Evolutionary conservation across 2,113 vertebrate species (phyloP), one percentile per base, ranked within the genome.

Genomic region (Hippotragus niger): DNA sequence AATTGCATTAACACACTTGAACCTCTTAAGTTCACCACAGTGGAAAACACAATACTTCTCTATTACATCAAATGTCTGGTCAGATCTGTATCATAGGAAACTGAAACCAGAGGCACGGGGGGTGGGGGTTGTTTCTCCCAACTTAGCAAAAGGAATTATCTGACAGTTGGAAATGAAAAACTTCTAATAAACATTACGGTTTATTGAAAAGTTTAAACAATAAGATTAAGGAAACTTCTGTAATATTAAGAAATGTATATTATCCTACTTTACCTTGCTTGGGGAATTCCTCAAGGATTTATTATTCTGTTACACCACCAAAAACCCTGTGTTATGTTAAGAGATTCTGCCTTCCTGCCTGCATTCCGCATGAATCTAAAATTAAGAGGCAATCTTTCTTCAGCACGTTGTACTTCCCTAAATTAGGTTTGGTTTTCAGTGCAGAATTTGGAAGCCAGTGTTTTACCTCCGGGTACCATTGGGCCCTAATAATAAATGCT

Each of bases 41-140:
- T 98, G 98, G 99, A 99, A 99, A 99, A 99, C 98, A 98, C 98
- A 98, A 98, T 99, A 99, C 95, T 98, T 94, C 97, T 98, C 98
- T 99, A 99, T 99, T 99, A 97, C 97, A 99, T 99, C 98, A 99
- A 95, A 98, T 99, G 99, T 99, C 99, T 98, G 98, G 98, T 98
- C 98, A 98, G 97, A 99, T 99, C 97, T 97, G 98, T 98, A 98
- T 99, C 98, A 99, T 83, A 97, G 11, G 2, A 93, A 98, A 99
- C 94, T 97, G 97, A 98, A 98, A 97, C 96, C 67, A 67, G 95
- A 99, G 98, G 96, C 97, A 96, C 98, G 84, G 94, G 91, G 94
- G 88, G 71, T 43, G 94, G 97, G 97, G 55, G 91, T 97, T 98
- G 94, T 98, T 98, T 98, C 98, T 98, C 98, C 97, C 98, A 97